A percentile compares a stretch with the other conserved stretches of the same genome.
These are phyloP conservation scores for Cremastinae sp. DNA, from an alignment of 2,888 invertebrate species.

Conservation along the genomic window DNA sequence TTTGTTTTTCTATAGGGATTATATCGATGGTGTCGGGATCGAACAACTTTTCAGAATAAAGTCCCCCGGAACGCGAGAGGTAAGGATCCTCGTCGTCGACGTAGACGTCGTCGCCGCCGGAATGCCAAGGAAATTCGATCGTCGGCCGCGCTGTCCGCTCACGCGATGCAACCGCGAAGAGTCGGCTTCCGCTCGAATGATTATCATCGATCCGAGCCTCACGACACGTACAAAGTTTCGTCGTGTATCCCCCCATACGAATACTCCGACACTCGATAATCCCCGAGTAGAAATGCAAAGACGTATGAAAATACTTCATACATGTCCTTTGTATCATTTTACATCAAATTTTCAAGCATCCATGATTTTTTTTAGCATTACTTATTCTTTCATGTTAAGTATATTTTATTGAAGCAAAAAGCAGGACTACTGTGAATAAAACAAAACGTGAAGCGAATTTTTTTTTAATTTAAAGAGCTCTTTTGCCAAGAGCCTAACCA, in stretches of 20 bases:
- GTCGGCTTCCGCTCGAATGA: slow-evolving; percentile 70
- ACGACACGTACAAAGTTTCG: slow-evolving; percentile 50
- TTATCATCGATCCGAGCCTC: slow-evolving; percentile 71
- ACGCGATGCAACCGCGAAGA: slow-evolving; percentile 66
- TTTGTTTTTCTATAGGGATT: slow-evolving; percentile 52
- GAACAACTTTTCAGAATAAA: slow-evolving; percentile 50
- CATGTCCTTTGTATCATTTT: slow-evolving; percentile 50
- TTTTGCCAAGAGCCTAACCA: too few species aligned
- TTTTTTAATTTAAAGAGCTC: too few species aligned
- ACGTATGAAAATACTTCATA: slow-evolving; percentile 35
- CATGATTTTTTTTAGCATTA: too few species aligned
- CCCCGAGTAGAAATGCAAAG: slow-evolving; percentile 52
- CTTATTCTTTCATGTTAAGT: too few species aligned
- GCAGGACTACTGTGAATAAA: too few species aligned
- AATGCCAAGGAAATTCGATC: slow-evolving; percentile 74
- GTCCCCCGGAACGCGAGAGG: slow-evolving; percentile 37
- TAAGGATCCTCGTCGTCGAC: slow-evolving; percentile 43
- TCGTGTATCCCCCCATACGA: slow-evolving; percentile 18
- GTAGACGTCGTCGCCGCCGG: slow-evolving; percentile 53
- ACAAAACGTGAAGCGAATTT: too few species aligned
- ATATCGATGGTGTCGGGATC: slow-evolving; percentile 40
- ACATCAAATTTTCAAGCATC: too few species aligned
- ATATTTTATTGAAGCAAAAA: too few species aligned
- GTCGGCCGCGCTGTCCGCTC: slow-evolving; percentile 67
- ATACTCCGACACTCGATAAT: slow-evolving; percentile 33